Evolutionary conservation across 2,888 invertebrate species (phyloP).

Genomic region (Sepioteuthis lessoniana): DNA sequence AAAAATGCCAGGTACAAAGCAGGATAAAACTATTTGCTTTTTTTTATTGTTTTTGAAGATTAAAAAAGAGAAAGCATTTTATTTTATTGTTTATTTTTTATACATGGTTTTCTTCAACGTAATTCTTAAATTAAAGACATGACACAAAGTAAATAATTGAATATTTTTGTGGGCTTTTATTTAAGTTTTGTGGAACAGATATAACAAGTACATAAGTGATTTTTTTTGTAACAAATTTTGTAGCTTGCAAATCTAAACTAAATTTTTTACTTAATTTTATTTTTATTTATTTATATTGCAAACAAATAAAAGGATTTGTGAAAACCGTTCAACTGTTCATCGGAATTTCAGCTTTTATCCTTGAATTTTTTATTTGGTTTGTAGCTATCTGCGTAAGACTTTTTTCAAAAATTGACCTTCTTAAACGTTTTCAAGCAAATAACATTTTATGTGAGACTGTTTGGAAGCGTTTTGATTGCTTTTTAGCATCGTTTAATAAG

Average conservation of each 20-base stretch:
- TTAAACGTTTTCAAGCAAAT: background rate
- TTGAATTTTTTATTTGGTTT: no score
- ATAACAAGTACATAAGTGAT: background rate
- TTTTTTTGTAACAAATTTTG: background rate
- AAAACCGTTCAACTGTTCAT: no score
- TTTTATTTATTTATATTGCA: no score
- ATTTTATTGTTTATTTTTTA: background rate
- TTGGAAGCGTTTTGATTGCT: background rate
- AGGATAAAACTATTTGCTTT: no score
- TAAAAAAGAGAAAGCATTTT: background rate
- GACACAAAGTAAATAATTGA: background rate
- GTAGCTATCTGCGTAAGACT: background rate
- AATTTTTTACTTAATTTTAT: no score
- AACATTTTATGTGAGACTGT: background rate
- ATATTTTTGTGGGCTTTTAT: constrained; percentile 10
- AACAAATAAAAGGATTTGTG: no score
- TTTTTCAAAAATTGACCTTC: background rate
- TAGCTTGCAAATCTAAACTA: no score
- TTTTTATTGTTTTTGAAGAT: background rate
- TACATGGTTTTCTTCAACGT: background rate
- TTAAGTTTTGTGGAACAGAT: background rate
- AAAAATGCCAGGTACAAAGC: no score
- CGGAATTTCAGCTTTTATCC: no score
- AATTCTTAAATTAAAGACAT: background rate
- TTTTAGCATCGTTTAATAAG: background rate